Evolutionary conservation across 2,888 invertebrate species (phyloP).

Genomic region (Ophion costatus): DNA sequence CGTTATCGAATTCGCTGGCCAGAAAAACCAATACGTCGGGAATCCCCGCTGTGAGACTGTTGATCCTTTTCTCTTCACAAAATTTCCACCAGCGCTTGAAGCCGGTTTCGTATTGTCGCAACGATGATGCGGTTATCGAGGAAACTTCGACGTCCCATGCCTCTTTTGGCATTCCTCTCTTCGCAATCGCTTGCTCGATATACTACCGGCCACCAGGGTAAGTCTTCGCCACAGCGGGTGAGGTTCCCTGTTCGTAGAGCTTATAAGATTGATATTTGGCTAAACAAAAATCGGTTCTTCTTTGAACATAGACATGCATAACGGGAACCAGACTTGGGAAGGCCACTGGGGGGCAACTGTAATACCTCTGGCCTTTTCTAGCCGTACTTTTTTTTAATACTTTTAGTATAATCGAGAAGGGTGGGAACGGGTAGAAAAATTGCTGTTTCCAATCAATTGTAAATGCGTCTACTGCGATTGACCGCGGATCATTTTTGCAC

Average conservation of each 20-base stretch:
- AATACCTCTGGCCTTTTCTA: conserved; percentile 11
- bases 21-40: conserved; percentile 48
- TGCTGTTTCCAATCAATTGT: conserved; percentile 21
- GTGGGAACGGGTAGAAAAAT: conserved; percentile 59
- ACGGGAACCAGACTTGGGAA: conserved; percentile 18
- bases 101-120: conserved; percentile 29
- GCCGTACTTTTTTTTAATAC: conserved; percentile 4
- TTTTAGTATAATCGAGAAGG: background rate
- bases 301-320: conserved; percentile 5
- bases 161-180: conserved; percentile 31
- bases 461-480: conserved; percentile 16
- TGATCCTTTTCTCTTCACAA: conserved; percentile 21
- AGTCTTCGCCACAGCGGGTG: conserved; percentile 38
- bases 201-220: conserved; percentile 37
- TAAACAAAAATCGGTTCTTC: conserved; percentile 12
- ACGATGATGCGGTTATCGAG: conserved; percentile 23
- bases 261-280: conserved; percentile 12
- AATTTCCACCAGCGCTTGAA: conserved; percentile 37
- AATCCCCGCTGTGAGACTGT: conserved; percentile 2
- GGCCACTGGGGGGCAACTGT: conserved; percentile 8
- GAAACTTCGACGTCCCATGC: conserved; percentile 9
- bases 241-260: conserved; percentile 18
- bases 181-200: conserved; percentile 30
- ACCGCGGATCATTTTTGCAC: too few relatives aligned
- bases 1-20: conserved; percentile 25